Evolutionary conservation across 2,888 invertebrate species (phyloP).

Genomic region (Amiota minor): DNA sequence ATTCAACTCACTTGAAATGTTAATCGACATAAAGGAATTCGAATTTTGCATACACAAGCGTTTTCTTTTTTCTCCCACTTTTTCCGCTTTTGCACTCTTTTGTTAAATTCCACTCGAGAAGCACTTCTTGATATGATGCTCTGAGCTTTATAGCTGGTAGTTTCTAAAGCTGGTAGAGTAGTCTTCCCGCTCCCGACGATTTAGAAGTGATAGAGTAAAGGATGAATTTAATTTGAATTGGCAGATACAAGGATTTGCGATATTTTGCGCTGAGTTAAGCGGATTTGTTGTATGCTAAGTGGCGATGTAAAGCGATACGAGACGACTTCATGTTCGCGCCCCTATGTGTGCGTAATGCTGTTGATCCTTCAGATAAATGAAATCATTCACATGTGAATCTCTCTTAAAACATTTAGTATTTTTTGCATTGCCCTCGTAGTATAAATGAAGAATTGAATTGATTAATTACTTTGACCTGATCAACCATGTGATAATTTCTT

Average conservation of each 20-base stretch:
- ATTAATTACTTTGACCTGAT: too few species aligned
- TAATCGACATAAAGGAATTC: slow-evolving; percentile 28
- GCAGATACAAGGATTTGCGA: slow-evolving; percentile 29
- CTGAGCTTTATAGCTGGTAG: slow-evolving; percentile 3
- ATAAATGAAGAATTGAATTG: too few species aligned
- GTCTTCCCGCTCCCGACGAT: background rate
- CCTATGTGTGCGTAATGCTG: background rate
- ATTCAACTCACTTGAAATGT: slow-evolving; percentile 27
- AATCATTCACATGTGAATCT: slow-evolving; percentile 1
- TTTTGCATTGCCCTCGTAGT: too few species aligned
- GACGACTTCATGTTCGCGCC: too few species aligned
- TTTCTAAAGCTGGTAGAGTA: background rate
- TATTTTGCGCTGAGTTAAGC: background rate
- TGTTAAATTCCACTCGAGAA: slow-evolving; percentile 32
- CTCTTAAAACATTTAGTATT: too few species aligned
- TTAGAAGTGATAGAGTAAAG: slow-evolving; percentile 8
- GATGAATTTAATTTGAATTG: slow-evolving; percentile 33
- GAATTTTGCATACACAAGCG: slow-evolving; percentile 30
- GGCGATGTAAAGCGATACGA: background rate
- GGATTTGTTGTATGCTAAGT: background rate
- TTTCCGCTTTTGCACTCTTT: slow-evolving; percentile 32
- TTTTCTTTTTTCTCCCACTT: slow-evolving; percentile 28
- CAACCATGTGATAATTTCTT: too few species aligned
- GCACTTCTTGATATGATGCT: slow-evolving; percentile 12
- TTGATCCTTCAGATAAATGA: background rate